Conservation (phyloP, 2,113 vertebrate species). For the Merops nubicus region DNA sequence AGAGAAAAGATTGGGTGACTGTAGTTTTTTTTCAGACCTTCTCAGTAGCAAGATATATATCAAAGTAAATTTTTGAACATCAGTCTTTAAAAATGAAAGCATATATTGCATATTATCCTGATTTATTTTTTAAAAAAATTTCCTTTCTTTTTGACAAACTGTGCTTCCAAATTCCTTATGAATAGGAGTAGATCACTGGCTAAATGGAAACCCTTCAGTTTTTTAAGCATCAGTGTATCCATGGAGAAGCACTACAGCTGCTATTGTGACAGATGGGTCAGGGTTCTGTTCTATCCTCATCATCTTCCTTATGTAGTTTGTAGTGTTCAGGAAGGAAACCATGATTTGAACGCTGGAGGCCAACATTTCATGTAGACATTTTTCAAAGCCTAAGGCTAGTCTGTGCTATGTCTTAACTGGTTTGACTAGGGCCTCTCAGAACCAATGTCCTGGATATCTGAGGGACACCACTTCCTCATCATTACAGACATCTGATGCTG, state of each 20-base stretch:
- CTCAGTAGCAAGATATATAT: neutral
- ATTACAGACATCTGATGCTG: neutral
- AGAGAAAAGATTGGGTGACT: neutral
- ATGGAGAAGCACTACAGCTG: neutral
- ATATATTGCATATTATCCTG: neutral
- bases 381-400: neutral
- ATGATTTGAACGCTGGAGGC: neutral
- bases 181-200: neutral
- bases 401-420: fast-evolving
- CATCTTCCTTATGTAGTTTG: neutral
- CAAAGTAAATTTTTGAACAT: neutral
- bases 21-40: neutral
- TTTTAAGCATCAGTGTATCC: neutral
- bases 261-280: neutral
- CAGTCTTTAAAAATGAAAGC: neutral
- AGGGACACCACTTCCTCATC: neutral
- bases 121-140: neutral
- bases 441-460: neutral
- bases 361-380: neutral
- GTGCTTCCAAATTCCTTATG: neutral
- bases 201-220: neutral
- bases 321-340: neutral
- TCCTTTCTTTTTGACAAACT: neutral
- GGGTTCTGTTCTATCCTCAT: neutral
- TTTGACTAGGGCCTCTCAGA: neutral